A percentile compares a stretch with the other conserved stretches of the same genome.
phyloP scores from a whole-genome alignment of 2,113 vertebrate genomes.

The Amazona guildingii region DNA sequence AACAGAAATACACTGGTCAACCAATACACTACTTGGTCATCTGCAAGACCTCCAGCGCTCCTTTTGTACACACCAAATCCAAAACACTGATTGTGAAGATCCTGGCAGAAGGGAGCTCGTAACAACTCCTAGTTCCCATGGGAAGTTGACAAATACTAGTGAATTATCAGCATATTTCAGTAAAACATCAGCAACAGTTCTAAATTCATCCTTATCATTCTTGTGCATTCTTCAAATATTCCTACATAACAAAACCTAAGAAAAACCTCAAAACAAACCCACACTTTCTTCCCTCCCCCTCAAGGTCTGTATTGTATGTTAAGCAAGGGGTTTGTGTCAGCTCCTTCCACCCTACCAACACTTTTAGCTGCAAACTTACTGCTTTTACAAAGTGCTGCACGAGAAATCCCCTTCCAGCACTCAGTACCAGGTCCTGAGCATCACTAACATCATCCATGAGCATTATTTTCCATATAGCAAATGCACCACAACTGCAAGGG shows the following conservation, averaged over 20 bases:
- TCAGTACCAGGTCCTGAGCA: background rate
- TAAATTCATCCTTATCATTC: background rate
- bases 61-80: background rate
- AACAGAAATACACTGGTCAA: background rate
- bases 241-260: background rate
- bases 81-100: background rate
- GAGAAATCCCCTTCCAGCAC: background rate
- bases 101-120: background rate
- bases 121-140: background rate
- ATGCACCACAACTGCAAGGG: background rate
- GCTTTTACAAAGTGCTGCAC: rapidly evolving
- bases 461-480: background rate
- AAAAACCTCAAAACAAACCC: background rate
- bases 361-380: background rate
- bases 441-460: background rate
- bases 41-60: background rate
- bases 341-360: background rate
- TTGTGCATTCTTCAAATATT: background rate
- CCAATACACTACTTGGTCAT: background rate
- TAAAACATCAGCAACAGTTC: background rate
- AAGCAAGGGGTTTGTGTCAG: background rate
- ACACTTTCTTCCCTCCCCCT: background rate
- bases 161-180: background rate
- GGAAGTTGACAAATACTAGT: background rate
- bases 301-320: background rate